Evolutionary conservation across 2,888 invertebrate species (phyloP).

Genomic region (Psylliodes chrysocephalus): DNA sequence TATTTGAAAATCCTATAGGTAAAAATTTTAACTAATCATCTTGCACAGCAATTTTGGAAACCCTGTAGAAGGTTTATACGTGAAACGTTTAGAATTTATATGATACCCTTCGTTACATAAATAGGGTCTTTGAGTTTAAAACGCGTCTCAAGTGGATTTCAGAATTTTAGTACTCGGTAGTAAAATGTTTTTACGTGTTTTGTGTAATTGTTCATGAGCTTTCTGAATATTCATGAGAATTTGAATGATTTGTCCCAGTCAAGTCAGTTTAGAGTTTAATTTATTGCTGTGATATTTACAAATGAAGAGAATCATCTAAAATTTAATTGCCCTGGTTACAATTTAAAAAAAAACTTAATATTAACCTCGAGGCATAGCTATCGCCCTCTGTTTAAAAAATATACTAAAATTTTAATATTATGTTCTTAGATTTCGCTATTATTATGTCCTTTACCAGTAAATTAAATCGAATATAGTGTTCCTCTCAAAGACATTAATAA

Average conservation of each 20-base stretch:
- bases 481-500: no score
- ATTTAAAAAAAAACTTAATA: no score
- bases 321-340: no score
- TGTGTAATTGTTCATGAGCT: constrained; percentile 30
- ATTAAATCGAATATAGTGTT: no score
- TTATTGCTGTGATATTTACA: background rate
- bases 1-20: no score
- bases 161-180: constrained; percentile 25
- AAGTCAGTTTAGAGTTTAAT: background rate
- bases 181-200: constrained; percentile 33
- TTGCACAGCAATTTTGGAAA: background rate
- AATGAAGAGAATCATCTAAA: no score
- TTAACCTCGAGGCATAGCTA: no score
- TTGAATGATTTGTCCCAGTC: background rate
- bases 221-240: constrained; percentile 22
- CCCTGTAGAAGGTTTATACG: constrained; percentile 2
- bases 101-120: constrained; percentile 22
- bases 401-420: no score
- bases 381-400: no score
- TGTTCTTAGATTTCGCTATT: no score
- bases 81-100: constrained; percentile 18
- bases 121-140: constrained; percentile 22
- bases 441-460: no score
- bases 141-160: constrained; percentile 27
- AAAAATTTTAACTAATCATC: no score